These are phyloP conservation scores for Erythrocercus mccallii DNA, from an alignment of 2,113 vertebrate species.

Conservation along the genomic window DNA sequence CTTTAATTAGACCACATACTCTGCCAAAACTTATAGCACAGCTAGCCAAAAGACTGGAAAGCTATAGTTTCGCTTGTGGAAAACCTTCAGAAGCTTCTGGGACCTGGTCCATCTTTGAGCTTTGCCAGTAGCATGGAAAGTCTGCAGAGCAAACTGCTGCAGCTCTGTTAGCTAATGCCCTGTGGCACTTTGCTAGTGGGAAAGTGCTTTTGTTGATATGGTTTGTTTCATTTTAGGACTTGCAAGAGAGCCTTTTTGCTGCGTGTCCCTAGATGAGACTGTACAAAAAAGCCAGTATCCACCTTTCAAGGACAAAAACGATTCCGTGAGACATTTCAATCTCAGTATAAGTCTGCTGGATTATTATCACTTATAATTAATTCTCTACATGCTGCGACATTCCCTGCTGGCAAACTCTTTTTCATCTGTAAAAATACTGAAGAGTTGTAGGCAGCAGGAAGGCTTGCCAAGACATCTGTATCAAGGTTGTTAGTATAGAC, in stretches of 20 bases:
- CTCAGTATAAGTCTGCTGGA: neutral
- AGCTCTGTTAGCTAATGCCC: neutral
- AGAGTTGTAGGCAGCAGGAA: neutral
- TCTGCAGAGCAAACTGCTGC: neutral
- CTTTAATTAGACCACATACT: neutral
- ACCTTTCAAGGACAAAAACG: neutral
- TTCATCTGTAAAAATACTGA: slow-evolving; percentile 20
- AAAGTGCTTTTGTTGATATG: neutral
- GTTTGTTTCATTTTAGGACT: neutral
- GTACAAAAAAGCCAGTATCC: neutral
- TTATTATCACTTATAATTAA: slow-evolving; percentile 40
- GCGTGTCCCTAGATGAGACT: neutral
- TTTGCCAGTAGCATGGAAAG: neutral
- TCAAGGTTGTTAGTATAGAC: slow-evolving; percentile 4
- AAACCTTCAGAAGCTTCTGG: neutral
- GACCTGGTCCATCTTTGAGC: neutral
- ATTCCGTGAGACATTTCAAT: neutral
- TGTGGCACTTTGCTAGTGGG: neutral
- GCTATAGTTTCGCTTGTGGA: neutral
- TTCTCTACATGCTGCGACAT: neutral
- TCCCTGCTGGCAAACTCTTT: slow-evolving; percentile 5
- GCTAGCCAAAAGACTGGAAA: neutral
- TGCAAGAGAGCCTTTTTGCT: neutral
- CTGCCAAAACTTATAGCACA: neutral
- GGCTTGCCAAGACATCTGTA: slow-evolving; percentile 23